Conservation (phyloP, 2,113 vertebrate genomes). For the Diglossa brunneiventris region DNA sequence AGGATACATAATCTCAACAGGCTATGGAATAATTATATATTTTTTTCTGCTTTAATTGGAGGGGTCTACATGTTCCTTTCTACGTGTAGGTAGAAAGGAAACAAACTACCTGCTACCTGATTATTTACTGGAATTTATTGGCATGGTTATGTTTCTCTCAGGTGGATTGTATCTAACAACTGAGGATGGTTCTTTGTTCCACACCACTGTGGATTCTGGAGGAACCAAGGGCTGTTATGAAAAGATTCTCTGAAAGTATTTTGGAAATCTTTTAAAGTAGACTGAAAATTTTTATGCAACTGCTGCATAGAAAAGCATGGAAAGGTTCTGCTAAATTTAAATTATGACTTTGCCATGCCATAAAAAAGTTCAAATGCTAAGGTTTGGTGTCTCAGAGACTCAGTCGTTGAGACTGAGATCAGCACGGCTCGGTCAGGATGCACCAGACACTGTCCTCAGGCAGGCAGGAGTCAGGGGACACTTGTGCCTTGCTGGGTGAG, state of each 20-base stretch:
- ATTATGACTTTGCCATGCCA: neutral
- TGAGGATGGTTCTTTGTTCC: neutral
- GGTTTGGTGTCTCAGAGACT: neutral
- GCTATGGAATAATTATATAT: fast-evolving
- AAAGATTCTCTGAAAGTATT: neutral
- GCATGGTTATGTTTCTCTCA: neutral
- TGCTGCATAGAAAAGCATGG: neutral
- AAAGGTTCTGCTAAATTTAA: neutral
- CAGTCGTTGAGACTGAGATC: neutral
- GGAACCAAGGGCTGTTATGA: neutral
- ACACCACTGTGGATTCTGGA: neutral
- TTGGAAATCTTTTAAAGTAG: neutral
- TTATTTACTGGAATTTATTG: neutral
- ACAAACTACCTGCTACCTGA: neutral
- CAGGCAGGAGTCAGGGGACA: neutral
- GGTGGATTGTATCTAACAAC: neutral
- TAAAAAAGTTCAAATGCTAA: neutral
- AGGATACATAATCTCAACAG: neutral
- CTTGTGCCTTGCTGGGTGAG: neutral
- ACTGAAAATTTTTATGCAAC: neutral
- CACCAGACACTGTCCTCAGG: neutral
- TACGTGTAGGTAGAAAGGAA: neutral
- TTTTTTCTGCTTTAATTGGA: neutral
- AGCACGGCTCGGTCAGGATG: neutral
- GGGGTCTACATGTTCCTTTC: neutral